A percentile compares a stretch with the other conserved stretches of the same genome.
These are phyloP conservation scores for Myotis myotis DNA, from an alignment of 2,797 vertebrate genomes.

Conservation along the genomic window DNA sequence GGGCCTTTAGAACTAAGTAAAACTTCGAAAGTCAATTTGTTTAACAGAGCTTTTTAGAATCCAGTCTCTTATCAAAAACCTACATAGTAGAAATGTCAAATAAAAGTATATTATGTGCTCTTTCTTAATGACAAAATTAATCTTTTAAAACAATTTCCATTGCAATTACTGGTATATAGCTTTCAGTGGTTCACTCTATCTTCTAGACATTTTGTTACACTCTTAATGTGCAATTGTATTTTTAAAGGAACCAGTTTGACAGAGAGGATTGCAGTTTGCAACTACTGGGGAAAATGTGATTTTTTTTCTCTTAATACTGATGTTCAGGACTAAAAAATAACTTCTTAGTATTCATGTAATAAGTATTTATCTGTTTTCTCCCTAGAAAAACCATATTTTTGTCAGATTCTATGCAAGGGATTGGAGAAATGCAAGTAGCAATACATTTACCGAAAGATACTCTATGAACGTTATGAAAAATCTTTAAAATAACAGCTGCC, in stretches of 20 bases:
- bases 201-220: constrained; percentile 35
- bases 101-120: background rate
- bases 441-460: constrained; percentile 48
- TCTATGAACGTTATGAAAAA: background rate
- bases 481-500: constrained; percentile 11
- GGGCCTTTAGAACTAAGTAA: background rate
- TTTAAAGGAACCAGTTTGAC: constrained; percentile 41
- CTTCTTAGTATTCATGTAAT: constrained; percentile 42
- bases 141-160: constrained; percentile 48
- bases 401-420: constrained; percentile 40
- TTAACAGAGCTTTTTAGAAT: constrained; percentile 23
- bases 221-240: constrained; percentile 35
- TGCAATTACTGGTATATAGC: constrained; percentile 47
- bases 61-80: constrained; percentile 10
- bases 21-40: background rate
- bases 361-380: constrained; percentile 46
- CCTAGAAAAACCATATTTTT: constrained; percentile 59
- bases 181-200: constrained; percentile 51
- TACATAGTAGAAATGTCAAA: background rate
- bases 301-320: background rate
- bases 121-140: constrained; percentile 53
- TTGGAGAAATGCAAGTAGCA: constrained; percentile 36
- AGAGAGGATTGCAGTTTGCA: constrained; percentile 32
- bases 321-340: constrained; percentile 26
- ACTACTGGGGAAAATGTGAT: background rate